Conservation (phyloP, 2,113 vertebrate species). For the Pleuronectes platessa region DNA sequence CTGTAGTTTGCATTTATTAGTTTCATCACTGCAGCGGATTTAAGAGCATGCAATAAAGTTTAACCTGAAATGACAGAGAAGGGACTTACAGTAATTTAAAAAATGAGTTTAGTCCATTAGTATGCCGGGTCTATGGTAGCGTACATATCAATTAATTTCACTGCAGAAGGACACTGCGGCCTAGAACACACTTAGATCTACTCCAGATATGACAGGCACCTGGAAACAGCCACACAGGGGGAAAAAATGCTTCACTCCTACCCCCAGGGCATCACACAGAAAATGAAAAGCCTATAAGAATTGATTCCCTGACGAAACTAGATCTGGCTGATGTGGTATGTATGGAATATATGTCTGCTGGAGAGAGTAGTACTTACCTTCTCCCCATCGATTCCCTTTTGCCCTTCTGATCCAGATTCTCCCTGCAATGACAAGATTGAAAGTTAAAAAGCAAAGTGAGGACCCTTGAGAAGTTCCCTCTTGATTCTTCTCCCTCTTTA, state of each 20-base stretch:
- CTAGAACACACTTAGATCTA: slow-evolving; percentile 55
- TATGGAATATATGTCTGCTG: slow-evolving; percentile 76
- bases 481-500: slow-evolving; percentile 14
- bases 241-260: slow-evolving; percentile 41
- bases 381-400: slow-evolving; percentile 74
- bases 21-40: slow-evolving; percentile 58
- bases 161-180: slow-evolving; percentile 64
- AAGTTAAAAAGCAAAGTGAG: slow-evolving; percentile 60
- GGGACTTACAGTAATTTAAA: slow-evolving; percentile 54
- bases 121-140: slow-evolving; percentile 59
- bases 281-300: slow-evolving; percentile 79
- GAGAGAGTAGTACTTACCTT: slow-evolving; percentile 79
- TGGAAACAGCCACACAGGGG: slow-evolving; percentile 62
- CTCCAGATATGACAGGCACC: slow-evolving; percentile 70
- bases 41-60: slow-evolving; percentile 61
- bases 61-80: slow-evolving; percentile 59
- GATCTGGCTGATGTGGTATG: slow-evolving; percentile 74
- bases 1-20: slow-evolving; percentile 39
- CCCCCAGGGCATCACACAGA: slow-evolving; percentile 63
- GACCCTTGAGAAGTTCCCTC: slow-evolving; percentile 51
- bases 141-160: slow-evolving; percentile 70
- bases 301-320: slow-evolving; percentile 78
- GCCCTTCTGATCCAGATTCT: slow-evolving; percentile 76
- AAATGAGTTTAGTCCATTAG: slow-evolving; percentile 72
- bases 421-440: slow-evolving; percentile 75